Evolutionary conservation across 2,113 vertebrate genomes (phyloP).

Genomic region (Chrysemys picta): DNA sequence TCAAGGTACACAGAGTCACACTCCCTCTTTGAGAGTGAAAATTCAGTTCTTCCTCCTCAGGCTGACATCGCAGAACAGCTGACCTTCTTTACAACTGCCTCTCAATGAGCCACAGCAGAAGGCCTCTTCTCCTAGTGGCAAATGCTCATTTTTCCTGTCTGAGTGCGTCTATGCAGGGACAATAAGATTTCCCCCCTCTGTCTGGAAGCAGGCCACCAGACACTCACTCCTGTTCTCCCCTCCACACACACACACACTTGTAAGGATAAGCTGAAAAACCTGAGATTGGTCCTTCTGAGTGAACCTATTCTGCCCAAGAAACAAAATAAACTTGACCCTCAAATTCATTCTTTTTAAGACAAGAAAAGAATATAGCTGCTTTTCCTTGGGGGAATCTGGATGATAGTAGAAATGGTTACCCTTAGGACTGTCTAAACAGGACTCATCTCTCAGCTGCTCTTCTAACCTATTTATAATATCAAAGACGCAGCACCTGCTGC

Average conservation of each 20-base stretch:
- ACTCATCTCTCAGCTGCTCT: accelerated
- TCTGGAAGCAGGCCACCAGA: too few relatives aligned
- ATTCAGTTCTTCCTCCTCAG: not conserved
- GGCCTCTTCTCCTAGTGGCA: not conserved
- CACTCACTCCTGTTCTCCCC: accelerated
- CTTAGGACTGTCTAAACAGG: not conserved
- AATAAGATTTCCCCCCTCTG: not conserved
- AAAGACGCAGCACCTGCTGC: not conserved
- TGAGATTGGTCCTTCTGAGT: accelerated
- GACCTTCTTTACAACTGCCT: not conserved
- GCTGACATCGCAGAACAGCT: not conserved
- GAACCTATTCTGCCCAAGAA: not conserved
- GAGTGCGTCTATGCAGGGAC: not conserved
- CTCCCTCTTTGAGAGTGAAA: not conserved
- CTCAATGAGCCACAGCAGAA: not conserved
- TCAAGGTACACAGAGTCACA: not conserved
- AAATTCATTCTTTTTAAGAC: not conserved
- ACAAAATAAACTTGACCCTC: not conserved
- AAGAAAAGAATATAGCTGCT: not conserved
- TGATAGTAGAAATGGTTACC: not conserved
- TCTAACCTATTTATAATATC: not conserved
- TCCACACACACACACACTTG: not conserved
- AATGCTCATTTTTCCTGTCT: not conserved
- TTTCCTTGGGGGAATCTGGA: not conserved
- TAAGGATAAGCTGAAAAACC: not conserved